Percentiles rank a stretch among this genome's conserved stretches.
Evolutionary conservation across 2,797 vertebrate species (phyloP).

Genomic region (Sebastiscus albofasciatus): DNA sequence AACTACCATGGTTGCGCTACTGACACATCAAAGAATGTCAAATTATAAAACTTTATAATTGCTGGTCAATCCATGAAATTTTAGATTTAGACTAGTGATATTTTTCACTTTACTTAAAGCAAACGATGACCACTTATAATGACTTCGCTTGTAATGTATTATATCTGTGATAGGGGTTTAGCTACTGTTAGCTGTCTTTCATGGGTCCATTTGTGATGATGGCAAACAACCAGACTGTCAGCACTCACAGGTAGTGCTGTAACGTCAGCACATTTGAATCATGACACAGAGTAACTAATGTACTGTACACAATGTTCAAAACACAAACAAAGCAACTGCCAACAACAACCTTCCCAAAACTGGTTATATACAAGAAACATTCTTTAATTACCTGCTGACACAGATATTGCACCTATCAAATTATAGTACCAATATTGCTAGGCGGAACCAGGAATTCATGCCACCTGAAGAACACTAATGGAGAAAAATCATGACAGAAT

Average conservation of each 20-base stretch:
- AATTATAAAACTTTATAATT: no score
- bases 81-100: no score
- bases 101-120: no score
- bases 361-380: no score
- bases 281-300: neutral
- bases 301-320: neutral
- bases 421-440: neutral
- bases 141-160: no score
- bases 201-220: neutral
- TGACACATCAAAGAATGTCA: neutral
- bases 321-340: neutral
- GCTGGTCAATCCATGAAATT: no score
- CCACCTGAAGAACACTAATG: neutral
- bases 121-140: no score
- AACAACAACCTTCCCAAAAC: neutral
- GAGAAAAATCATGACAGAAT: neutral
- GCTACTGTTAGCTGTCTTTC: neutral
- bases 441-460: neutral
- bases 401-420: neutral
- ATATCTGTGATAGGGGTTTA: neutral
- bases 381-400: neutral
- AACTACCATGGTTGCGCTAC: no score
- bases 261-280: neutral
- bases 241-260: neutral
- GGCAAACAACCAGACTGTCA: no score